Conservation (phyloP, 2,797 vertebrate genomes). For the Melanotaenia nigrans region DNA sequence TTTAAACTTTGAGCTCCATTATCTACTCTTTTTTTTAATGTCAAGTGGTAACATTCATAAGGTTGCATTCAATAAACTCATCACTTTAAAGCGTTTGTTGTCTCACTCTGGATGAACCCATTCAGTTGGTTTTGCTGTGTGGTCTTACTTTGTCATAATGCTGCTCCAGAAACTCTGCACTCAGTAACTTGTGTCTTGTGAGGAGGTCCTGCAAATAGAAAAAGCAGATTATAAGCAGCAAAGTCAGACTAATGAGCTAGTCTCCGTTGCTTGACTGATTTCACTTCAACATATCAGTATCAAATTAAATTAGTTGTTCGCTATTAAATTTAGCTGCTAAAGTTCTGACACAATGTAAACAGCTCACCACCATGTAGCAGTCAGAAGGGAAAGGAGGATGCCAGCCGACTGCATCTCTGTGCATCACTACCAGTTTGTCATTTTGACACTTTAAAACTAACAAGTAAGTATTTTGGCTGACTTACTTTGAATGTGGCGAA, state of each 20-base stretch:
- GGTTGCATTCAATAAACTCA: background rate
- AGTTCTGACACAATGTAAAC: background rate
- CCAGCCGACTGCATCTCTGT: background rate
- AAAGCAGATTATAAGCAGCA: slow-evolving; percentile 4
- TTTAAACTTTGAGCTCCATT: background rate
- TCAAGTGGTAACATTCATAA: background rate
- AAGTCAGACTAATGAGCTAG: background rate
- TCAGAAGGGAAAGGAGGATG: background rate
- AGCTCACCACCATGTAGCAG: background rate
- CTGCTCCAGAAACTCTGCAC: slow-evolving; percentile 97
- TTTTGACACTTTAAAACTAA: background rate
- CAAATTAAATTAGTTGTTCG: background rate
- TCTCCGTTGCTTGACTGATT: too few species aligned
- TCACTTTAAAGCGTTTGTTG: background rate
- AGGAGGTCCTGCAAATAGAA: slow-evolving; percentile 89
- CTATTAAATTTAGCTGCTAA: background rate
- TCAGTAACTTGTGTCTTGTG: slow-evolving; percentile 98
- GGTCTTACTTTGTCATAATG: slow-evolving; percentile 95
- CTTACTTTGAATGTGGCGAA: slow-evolving; percentile 98
- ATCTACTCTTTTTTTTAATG: background rate
- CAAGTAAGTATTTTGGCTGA: background rate
- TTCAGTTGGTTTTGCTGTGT: background rate
- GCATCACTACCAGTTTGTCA: background rate
- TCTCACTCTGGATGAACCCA: background rate
- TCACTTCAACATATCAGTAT: too few species aligned